Base-by-base conservation (phyloP, 2,888 invertebrate species). In the Gortyna flavago region DNA sequence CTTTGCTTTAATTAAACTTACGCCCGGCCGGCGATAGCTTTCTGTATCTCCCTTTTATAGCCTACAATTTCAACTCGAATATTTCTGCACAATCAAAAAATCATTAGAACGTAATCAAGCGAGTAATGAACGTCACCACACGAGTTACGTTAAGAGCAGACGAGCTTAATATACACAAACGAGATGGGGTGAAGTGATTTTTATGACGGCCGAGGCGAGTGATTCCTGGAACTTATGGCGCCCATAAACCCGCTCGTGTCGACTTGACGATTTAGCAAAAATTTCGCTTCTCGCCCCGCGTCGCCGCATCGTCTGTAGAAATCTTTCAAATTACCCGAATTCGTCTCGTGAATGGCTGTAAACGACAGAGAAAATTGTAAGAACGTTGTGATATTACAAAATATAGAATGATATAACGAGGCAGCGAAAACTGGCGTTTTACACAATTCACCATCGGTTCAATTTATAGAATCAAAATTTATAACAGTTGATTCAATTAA, bases 261-360 rank as follows among this genome's bases (percentile, higher is more conserved):
- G 92, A 94, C 92, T 94, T 94, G 94, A 93, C 93, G 94, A 94
- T 95, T 95, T 94, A 92, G 94, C 95, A 93, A 95, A 88, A 95
- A 94, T 93, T 93, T 92, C 89, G 86, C 88, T 85, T 90, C 88
- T 87, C 86, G 86, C 88, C 87, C 67, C 88, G 88, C 88, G 86
- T 82, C 86, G 85, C 87, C 88, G 79, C 90, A 88, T 90, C 90
- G 90, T 85, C 90, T 89, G 88, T 87, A 87, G 91, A 92, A 94
- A 93, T 93, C 94, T 94, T 94, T 94, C 92, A 94, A 95, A 96
- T 95, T 94, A 94, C 93, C 88, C 87, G 91, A 93, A 94, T 94
- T 93, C 94, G 93, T 92, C 93, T 91, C 91, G 67, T 92, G 93
- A 95, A 95, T 93, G 92, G 93, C 92, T 89, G 87, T 89, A 92